phyloP scores from a whole-genome alignment of 2,888 invertebrate species.

The Lepeophtheirus nordmannii region DNA sequence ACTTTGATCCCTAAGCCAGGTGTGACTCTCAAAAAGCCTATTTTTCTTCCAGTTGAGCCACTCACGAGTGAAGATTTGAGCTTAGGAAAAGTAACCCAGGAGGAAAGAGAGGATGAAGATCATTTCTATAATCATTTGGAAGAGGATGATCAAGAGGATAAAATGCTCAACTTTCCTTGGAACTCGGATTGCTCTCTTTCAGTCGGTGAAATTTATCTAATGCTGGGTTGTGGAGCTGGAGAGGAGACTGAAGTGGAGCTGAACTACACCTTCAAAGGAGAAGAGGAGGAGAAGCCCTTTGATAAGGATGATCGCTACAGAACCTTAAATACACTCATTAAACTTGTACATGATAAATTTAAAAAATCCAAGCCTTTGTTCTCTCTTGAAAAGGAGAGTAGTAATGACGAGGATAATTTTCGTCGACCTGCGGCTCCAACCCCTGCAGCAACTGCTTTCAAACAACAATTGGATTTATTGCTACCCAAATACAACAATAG shows the following conservation, averaged over 20 bases:
- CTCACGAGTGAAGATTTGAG: not conserved
- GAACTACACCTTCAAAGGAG: not conserved
- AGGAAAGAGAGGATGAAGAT: not conserved
- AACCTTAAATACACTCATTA: not conserved
- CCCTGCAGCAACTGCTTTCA: slow-evolving; percentile 8
- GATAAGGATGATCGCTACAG: not conserved
- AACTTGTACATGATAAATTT: not conserved
- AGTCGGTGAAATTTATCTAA: not conserved
- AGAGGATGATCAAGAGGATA: not conserved
- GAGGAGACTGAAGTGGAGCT: not conserved
- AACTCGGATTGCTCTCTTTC: not conserved
- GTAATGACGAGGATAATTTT: slow-evolving; percentile 3
- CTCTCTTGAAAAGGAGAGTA: not conserved
- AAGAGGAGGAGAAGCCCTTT: not conserved
- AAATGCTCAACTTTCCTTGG: not conserved
- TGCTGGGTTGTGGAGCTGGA: not conserved
- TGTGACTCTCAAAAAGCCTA: not conserved
- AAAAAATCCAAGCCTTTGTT: not conserved
- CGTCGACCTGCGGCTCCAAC: slow-evolving; percentile 3
- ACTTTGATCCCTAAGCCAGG: not conserved
- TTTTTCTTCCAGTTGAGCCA: not conserved
- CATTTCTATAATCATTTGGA: not conserved
- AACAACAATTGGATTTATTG: slow-evolving; percentile 34
- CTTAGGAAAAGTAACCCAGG: not conserved
- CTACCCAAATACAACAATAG: slow-evolving; percentile 38